Evolutionary conservation across 2,113 vertebrate genomes (phyloP).

Genomic region (Pomatostomus ruficeps): DNA sequence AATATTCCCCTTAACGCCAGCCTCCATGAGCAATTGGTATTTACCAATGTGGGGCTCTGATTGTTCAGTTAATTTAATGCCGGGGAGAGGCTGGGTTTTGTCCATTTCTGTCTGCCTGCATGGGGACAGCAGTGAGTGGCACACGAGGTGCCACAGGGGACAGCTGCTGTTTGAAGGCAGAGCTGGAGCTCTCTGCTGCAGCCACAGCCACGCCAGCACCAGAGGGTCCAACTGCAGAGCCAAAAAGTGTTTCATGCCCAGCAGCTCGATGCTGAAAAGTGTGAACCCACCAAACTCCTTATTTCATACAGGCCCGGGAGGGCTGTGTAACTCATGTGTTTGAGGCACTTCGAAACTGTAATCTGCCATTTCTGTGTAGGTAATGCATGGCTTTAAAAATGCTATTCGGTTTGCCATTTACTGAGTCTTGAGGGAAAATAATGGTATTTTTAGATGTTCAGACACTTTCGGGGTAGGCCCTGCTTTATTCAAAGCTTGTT

Average conservation of each 20-base stretch:
- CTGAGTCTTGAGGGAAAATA: neutral
- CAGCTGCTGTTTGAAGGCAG: neutral
- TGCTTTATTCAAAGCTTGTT: neutral
- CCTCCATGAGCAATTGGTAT: neutral
- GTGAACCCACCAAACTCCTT: neutral
- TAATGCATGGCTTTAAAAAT: neutral
- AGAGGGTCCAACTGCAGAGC: neutral
- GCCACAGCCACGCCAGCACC: neutral
- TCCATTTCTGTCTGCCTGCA: neutral
- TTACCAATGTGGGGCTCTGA: neutral
- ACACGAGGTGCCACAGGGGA: neutral
- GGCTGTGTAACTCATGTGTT: neutral
- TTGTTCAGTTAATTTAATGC: neutral
- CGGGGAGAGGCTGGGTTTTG: neutral
- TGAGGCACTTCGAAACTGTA: neutral
- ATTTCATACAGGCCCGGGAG: neutral
- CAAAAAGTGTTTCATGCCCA: rapidly evolving
- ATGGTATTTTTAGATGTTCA: neutral
- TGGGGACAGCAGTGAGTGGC: neutral
- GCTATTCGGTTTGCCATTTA: neutral
- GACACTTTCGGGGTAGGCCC: neutral
- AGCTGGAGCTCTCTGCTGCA: neutral
- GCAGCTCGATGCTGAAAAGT: neutral
- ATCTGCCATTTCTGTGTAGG: neutral
- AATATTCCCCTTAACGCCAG: neutral